These are phyloP conservation scores for Corella eumyota DNA, from an alignment of 23 tunicate genomes.

Conservation along the genomic window DNA sequence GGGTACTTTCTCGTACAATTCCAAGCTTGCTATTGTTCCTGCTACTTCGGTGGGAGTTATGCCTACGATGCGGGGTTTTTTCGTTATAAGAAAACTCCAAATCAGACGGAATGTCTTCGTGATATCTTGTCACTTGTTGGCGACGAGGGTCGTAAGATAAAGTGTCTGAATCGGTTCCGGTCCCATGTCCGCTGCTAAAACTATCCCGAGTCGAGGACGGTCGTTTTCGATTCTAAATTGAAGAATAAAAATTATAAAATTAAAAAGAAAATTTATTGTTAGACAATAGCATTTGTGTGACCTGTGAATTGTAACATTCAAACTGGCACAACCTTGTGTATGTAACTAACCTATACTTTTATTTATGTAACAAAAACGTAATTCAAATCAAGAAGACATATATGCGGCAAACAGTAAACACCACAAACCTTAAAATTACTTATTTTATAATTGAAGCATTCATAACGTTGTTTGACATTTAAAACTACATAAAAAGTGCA, in stretches of 20 bases:
- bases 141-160: constrained; percentile 14
- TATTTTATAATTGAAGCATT: too few species aligned
- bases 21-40: not conserved
- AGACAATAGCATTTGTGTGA: too few species aligned
- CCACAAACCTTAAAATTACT: too few species aligned
- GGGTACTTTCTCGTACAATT: constrained; percentile 9
- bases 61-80: not conserved
- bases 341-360: too few species aligned
- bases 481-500: too few species aligned
- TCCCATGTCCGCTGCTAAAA: constrained; percentile 59
- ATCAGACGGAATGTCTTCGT: too few species aligned
- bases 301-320: too few species aligned
- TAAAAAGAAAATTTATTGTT: not conserved
- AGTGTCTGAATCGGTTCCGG: constrained; percentile 40
- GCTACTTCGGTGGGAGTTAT: not conserved
- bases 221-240: not conserved
- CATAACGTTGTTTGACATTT: too few species aligned
- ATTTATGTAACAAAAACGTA: too few species aligned
- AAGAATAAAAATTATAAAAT: constrained; percentile 1
- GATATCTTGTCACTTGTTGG: not conserved
- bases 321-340: too few species aligned
- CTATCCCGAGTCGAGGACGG: constrained; percentile 24
- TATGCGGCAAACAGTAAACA: too few species aligned
- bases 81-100: not conserved
- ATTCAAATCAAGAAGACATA: too few species aligned